Evolutionary conservation across 2,113 vertebrate genomes (phyloP), one percentile per base, ranked within the genome.

Genomic region (Dasyornis broadbenti): DNA sequence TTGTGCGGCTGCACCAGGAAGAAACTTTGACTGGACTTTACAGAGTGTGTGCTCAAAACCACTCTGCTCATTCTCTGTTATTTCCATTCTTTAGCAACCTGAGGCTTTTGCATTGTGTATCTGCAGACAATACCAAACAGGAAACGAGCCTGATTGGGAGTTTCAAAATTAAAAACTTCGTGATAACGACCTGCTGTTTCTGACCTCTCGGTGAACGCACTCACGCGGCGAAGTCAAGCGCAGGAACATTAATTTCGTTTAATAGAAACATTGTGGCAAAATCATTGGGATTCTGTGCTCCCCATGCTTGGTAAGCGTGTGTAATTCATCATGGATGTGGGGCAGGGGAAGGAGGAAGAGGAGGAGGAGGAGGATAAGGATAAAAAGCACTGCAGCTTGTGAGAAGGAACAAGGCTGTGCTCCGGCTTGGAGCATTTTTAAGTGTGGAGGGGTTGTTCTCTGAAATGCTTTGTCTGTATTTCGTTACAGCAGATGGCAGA

Each of bases 1-100:
- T 89, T 95, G 68, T 61, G 90, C 35, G 87, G 73, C 96, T 96
- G 93, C 94, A 91, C 95, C 83, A 91, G 92, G 94, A 97, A 96
- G 94, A 96, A 61, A 35, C 52, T 85, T 86, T 79, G 91, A 92
- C 87, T 93, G 86, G 89, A 85, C 91, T 93, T 28, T 89, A 50
- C 81, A 65, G 85, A 92, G 63, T 45, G 44, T 90, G 92, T 84
- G 50, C 82, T 93, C 45, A 7, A 90, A 96, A 89, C 54, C 82
- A 56, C 60, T 88, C 70, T 65, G 60, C 53, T 92, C 83, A 28
- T 82, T 76, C 37, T 93, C 86, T 92, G 60, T 54, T 90, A 83
- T 89, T 88, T 93, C 26, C 0, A 44, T 92, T 75, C 59, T 84
- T 87, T 94, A 94, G 65, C 94, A 93, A 82, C 59, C 60, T 13